Percentiles rank a stretch among this genome's conserved stretches.
Evolutionary conservation across 2,797 vertebrate genomes (phyloP).

Genomic region (Prionace glauca): DNA sequence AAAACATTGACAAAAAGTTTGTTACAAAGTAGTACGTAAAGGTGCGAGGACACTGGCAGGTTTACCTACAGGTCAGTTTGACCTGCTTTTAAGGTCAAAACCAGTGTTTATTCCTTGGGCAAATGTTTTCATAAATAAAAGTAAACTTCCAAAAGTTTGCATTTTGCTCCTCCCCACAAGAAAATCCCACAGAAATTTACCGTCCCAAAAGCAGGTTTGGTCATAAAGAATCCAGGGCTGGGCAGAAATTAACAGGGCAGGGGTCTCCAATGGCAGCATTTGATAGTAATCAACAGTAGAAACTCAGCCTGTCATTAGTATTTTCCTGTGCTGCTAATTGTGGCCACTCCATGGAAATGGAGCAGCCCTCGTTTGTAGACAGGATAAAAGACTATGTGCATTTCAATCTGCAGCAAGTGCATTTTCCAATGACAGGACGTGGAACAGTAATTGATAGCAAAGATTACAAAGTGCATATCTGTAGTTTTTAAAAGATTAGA

Average conservation of each 20-base stretch:
- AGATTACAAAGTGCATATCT: slow-evolving; percentile 47
- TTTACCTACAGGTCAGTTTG: slow-evolving; percentile 10
- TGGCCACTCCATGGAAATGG: background rate
- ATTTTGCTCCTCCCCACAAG: slow-evolving; percentile 26
- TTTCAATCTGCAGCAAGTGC: background rate
- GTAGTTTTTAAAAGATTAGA: background rate
- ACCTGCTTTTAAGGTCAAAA: slow-evolving; percentile 4
- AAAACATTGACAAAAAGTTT: slow-evolving; percentile 33
- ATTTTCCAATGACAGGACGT: background rate
- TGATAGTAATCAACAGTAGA: background rate
- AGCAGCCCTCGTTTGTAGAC: background rate
- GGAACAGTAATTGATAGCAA: slow-evolving; percentile 39
- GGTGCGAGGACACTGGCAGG: slow-evolving; percentile 24
- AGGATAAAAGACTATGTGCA: background rate
- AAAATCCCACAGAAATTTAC: slow-evolving; percentile 26
- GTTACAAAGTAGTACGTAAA: slow-evolving; percentile 37
- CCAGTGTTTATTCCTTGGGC: slow-evolving; percentile 35
- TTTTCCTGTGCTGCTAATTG: background rate
- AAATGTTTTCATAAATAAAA: slow-evolving; percentile 35
- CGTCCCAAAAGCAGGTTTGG: background rate
- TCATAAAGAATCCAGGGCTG: background rate
- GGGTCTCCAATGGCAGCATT: background rate
- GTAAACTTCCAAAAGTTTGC: slow-evolving; percentile 18
- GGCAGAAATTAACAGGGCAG: background rate
- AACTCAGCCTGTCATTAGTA: background rate